Conservation (phyloP, 2,113 vertebrate genomes). For the Chlorodrepanis virens region DNA sequence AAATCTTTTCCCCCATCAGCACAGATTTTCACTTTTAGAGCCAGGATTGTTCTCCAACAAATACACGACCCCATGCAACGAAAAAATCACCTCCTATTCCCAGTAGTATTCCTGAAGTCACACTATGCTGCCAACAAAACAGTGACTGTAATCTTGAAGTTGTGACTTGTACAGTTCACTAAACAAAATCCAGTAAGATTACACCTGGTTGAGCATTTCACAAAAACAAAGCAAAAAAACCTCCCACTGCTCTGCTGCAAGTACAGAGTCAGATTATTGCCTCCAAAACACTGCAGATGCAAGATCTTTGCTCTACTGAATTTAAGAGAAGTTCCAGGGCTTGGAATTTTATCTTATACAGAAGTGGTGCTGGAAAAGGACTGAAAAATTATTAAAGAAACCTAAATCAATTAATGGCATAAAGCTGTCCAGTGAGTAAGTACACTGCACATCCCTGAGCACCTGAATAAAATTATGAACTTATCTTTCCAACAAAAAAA, state of each 20-base stretch:
- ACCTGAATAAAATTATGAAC: rapidly evolving
- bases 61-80: not conserved
- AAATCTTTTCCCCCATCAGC: not conserved
- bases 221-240: not conserved
- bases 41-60: not conserved
- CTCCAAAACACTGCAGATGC: not conserved
- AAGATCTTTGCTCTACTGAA: not conserved
- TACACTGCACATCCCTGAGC: not conserved
- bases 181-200: not conserved
- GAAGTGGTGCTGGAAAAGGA: not conserved
- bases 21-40: not conserved
- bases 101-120: not conserved
- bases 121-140: not conserved
- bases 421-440: not conserved
- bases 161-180: not conserved
- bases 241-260: not conserved
- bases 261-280: not conserved
- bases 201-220: not conserved
- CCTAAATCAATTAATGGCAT: not conserved
- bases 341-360: not conserved
- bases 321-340: not conserved
- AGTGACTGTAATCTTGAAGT: not conserved
- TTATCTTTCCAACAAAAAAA: not conserved
- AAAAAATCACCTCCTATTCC: not conserved
- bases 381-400: not conserved